Evolutionary conservation across 2,888 invertebrate species (phyloP), one percentile per base, ranked within the genome.

Genomic region (Acanthosepion esculentum): DNA sequence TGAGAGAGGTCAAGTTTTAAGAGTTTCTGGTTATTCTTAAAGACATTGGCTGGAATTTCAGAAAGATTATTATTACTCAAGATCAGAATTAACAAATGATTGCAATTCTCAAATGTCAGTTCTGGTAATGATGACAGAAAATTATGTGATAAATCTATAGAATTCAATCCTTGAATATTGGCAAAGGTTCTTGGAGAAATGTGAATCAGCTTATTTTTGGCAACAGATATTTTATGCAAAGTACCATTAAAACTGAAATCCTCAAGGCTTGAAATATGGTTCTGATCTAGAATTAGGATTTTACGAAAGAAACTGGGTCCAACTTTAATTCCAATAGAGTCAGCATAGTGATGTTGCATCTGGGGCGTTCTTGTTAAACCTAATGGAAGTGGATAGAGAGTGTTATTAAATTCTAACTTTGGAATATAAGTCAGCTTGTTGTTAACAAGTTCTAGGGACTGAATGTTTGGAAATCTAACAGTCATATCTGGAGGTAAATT

Each of bases 341-440:
- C 94, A 26, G 33, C 59, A 41, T 94, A 94, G 29, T 94, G 94
- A 55, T 59, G 23, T 48, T 94, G 94, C 94, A 94, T 94, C 26
- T 18, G 4, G 5, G 53, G 94, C 0, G 59, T 94, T 41, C 59
- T 94, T 29, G 12, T 53, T 15, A 94, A 55, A 12, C 55, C 93
- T 23, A 53, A 20, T 10, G 53, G 93, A 26, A 93, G 53, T 93
- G n/a, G 48, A 53, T n/a, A 50, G 23, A 48, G 48, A 20, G 4
- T 10, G 1, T 55, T n/a, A 55, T 48, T 33, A 26, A 33, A 50
- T 50, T 29, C 53, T 41, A 94, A 94, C 2, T 53, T 33, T 10
- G 55, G 94, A 59, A 59, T 0, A n/a, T 0, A n/a, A 41, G n/a
- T 94, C 4, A 94, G 33, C 18, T 18, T 55, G 55, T 94, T 94